A percentile compares a stretch with the other conserved stretches of the same genome.
phyloP scores from a whole-genome alignment of 2,888 invertebrate genomes.

The Volucella inanis region DNA sequence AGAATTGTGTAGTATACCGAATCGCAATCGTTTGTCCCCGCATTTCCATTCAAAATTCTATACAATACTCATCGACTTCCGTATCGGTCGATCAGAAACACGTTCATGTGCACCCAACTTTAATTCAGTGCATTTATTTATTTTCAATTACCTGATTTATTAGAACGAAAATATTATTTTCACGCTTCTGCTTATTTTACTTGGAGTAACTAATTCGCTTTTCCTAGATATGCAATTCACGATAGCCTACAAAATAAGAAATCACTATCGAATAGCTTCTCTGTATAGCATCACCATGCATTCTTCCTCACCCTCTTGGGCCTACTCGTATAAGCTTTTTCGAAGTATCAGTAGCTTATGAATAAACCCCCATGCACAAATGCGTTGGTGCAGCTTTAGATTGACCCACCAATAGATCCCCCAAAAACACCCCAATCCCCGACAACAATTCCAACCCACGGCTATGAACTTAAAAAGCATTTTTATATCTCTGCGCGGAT shows the following conservation, averaged over 20 bases:
- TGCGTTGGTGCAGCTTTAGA: conserved; percentile 32
- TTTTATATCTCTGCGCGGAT: conserved; percentile 31
- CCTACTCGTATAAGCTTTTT: conserved; percentile 41
- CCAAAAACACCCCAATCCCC: background rate
- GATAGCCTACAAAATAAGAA: background rate
- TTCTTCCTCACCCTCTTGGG: background rate
- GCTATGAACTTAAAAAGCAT: conserved; percentile 19
- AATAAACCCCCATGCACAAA: conserved; percentile 35
- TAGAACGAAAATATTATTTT: no score
- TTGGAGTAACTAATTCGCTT: no score
- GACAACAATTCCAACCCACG: background rate
- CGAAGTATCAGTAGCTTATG: conserved; percentile 8
- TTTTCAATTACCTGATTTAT: no score
- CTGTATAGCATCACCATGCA: background rate
- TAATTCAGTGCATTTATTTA: no score
- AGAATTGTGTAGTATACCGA: background rate
- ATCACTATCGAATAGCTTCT: background rate
- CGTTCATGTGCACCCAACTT: no score
- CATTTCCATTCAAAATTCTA: background rate
- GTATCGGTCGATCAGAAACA: no score
- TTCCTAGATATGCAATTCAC: no score
- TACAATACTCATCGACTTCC: background rate
- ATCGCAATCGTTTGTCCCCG: background rate
- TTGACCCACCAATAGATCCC: conserved; percentile 26
- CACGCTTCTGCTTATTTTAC: no score